Evolutionary conservation across 2,797 vertebrate genomes (phyloP).

Genomic region (Pteronotus mesoamericanus): DNA sequence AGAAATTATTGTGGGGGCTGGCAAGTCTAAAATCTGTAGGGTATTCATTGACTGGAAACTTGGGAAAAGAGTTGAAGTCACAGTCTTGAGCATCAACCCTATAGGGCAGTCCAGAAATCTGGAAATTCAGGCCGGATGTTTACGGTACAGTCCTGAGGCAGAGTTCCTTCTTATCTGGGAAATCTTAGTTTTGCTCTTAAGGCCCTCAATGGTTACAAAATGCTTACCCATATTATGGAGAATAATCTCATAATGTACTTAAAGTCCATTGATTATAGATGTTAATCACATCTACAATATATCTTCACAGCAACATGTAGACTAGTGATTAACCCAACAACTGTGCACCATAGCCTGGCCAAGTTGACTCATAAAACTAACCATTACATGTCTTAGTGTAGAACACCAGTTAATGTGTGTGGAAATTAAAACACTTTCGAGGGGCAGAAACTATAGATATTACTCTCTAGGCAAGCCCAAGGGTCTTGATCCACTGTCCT

Average conservation of each 20-base stretch:
- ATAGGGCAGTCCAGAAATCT: background rate
- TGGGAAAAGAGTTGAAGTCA: background rate
- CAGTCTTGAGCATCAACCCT: background rate
- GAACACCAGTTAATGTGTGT: background rate
- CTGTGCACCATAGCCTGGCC: background rate
- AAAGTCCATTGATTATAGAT: background rate
- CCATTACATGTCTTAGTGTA: background rate
- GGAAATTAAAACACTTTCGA: background rate
- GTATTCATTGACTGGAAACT: background rate
- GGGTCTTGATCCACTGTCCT: background rate
- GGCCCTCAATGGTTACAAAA: background rate
- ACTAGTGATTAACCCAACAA: background rate
- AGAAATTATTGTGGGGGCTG: background rate
- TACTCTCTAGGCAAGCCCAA: background rate
- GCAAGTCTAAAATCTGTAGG: background rate
- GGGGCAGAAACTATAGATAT: background rate
- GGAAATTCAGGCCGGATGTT: background rate
- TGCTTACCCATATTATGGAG: background rate
- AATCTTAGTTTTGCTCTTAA: background rate
- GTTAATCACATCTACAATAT: background rate
- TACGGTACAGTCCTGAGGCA: background rate
- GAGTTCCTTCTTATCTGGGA: background rate
- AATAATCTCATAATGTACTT: background rate
- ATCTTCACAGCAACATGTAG: background rate
- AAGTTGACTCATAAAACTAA: background rate